These are phyloP conservation scores for Trachelus stipa DNA, from an alignment of 2,888 invertebrate genomes.

Conservation along the genomic window DNA sequence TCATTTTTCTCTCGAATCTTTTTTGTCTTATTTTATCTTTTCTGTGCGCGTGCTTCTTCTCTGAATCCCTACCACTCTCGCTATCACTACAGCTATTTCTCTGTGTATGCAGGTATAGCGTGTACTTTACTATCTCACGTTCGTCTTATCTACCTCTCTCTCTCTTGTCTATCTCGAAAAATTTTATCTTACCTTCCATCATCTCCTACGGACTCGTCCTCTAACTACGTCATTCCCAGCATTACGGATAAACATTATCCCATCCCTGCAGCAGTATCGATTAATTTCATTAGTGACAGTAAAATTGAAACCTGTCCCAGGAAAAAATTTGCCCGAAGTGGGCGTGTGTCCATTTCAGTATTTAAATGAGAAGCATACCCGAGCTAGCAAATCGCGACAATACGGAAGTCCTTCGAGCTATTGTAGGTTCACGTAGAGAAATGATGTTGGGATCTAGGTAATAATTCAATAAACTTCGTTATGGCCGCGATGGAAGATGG, in stretches of 20 bases:
- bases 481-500: slow-evolving; percentile 25
- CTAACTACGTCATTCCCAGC: neutral
- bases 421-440: neutral
- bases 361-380: neutral
- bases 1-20: slow-evolving; percentile 10
- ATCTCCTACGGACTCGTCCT: neutral
- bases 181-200: neutral
- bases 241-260: neutral
- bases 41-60: slow-evolving; percentile 11
- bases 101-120: neutral
- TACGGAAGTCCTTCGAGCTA: neutral
- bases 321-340: neutral
- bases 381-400: neutral
- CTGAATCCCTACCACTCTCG: neutral
- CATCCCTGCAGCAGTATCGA: slow-evolving; percentile 9
- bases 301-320: neutral
- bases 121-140: neutral
- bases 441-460: slow-evolving; percentile 42
- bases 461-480: slow-evolving; percentile 62
- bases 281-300: neutral
- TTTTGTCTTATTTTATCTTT: slow-evolving; percentile 3
- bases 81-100: neutral
- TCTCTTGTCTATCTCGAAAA: neutral
- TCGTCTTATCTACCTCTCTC: neutral
- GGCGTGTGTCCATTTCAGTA: neutral